phyloP scores from a whole-genome alignment of 2,113 vertebrate genomes.

The Hippocampus zosterae region DNA sequence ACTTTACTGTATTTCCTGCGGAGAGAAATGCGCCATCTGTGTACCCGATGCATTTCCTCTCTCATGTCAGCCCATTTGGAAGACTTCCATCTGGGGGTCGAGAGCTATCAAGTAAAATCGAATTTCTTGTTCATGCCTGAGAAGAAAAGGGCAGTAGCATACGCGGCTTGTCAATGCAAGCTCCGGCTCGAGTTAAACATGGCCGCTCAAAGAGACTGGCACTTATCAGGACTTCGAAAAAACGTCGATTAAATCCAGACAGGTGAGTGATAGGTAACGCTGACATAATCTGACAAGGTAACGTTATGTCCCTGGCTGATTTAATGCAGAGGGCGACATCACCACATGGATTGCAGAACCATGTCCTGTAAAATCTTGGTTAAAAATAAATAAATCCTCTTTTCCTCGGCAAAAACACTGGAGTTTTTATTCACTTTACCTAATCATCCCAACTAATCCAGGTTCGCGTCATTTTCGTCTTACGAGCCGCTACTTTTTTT shows the following conservation, averaged over 20 bases:
- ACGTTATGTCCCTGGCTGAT: background rate
- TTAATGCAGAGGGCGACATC: background rate
- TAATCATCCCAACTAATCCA: too few relatives aligned
- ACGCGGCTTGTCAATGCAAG: constrained; percentile 12
- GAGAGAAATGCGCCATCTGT: constrained; percentile 1
- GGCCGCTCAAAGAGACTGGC: constrained; percentile 18
- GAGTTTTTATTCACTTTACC: too few relatives aligned
- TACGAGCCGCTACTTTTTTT: too few relatives aligned
- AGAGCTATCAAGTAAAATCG: constrained; percentile 19
- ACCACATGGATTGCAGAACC: background rate
- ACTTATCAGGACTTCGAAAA: constrained; percentile 30
- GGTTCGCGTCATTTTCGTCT: too few relatives aligned
- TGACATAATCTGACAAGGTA: constrained; percentile 8
- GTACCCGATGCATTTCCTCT: constrained; percentile 5
- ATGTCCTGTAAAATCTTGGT: background rate
- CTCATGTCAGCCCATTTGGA: constrained; percentile 18
- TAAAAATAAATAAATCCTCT: background rate
- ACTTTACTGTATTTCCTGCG: background rate
- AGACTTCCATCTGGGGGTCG: constrained; percentile 34
- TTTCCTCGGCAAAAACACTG: too few relatives aligned
- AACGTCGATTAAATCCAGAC: constrained; percentile 35
- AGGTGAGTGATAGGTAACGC: constrained; percentile 47
- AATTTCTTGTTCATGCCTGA: constrained; percentile 34
- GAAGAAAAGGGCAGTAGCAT: constrained; percentile 8
- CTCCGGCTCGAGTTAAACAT: constrained; percentile 20